A percentile compares a stretch with the other conserved stretches of the same genome.
These are phyloP conservation scores for Halyomorpha halys DNA, from an alignment of 1,140 invertebrate genomes.

Conservation along the genomic window DNA sequence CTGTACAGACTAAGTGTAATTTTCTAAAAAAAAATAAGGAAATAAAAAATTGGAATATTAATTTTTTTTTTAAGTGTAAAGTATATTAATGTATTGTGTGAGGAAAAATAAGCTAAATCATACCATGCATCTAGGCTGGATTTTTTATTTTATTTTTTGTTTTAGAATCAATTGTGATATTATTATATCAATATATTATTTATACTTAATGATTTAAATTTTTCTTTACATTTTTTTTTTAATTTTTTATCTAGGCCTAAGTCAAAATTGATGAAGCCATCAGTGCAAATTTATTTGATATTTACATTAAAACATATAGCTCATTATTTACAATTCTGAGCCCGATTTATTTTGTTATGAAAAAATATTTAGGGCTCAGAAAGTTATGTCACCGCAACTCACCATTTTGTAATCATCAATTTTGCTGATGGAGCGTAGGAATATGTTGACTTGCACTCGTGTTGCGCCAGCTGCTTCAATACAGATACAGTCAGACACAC, in stretches of 20 bases:
- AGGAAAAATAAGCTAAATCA: not conserved
- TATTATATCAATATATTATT: no score
- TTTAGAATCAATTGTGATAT: no score
- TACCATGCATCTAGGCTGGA: not conserved
- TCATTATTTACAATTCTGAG: conserved; percentile 13
- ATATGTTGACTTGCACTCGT: conserved; percentile 81
- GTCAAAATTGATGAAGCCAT: conserved; percentile 12
- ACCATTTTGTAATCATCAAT: conserved; percentile 98
- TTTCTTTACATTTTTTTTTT: no score
- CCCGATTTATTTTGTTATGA: not conserved
- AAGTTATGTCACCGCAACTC: conserved; percentile 46
- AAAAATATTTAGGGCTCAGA: conserved; percentile 13
- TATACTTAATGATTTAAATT: no score
- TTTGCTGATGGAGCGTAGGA: conserved; percentile 92
- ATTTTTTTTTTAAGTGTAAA: no score
- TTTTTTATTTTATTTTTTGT: not conserved
- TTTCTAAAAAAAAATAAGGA: no score
- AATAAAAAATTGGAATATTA: no score
- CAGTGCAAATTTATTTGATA: conserved; percentile 15
- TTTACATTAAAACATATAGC: conserved; percentile 21
- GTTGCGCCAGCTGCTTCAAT: conserved; percentile 42
- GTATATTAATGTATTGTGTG: no score
- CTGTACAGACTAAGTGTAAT: no score
- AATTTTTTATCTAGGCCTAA: not conserved
- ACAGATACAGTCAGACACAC: conserved; percentile 17